Conservation (phyloP, 2,888 invertebrate genomes). For the Tenthredo livida region DNA sequence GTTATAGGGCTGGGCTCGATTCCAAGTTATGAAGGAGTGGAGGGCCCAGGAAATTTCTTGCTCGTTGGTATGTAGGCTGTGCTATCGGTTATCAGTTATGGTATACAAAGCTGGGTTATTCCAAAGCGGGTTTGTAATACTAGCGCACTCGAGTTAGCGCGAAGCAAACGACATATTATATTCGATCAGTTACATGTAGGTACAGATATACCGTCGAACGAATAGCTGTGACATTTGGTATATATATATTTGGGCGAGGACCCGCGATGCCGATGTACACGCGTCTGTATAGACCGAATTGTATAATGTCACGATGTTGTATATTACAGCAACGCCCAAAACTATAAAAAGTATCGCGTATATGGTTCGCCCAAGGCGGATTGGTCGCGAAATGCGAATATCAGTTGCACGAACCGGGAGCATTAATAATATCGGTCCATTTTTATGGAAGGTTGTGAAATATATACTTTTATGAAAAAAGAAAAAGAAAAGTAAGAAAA, state of each 20-base stretch:
- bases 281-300: neutral
- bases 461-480: neutral
- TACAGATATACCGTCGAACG: conserved; percentile 12
- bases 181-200: neutral
- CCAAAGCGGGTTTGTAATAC: neutral
- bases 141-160: neutral
- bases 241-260: neutral
- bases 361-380: neutral
- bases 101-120: neutral
- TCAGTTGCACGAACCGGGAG: neutral
- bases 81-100: neutral
- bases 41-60: neutral
- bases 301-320: conserved; percentile 1
- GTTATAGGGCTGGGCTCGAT: neutral
- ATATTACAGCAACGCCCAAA: neutral
- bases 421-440: neutral
- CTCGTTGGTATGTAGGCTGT: neutral
- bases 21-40: neutral
- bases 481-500: too few species aligned
- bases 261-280: neutral
- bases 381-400: neutral
- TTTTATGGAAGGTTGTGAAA: too few species aligned
- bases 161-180: neutral
- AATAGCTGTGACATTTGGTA: conserved; percentile 14
- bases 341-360: neutral